A percentile compares a stretch with the other conserved stretches of the same genome.
These are phyloP conservation scores for Leptonema lineaticorne DNA, from an alignment of 1,140 invertebrate species.

Conservation along the genomic window DNA sequence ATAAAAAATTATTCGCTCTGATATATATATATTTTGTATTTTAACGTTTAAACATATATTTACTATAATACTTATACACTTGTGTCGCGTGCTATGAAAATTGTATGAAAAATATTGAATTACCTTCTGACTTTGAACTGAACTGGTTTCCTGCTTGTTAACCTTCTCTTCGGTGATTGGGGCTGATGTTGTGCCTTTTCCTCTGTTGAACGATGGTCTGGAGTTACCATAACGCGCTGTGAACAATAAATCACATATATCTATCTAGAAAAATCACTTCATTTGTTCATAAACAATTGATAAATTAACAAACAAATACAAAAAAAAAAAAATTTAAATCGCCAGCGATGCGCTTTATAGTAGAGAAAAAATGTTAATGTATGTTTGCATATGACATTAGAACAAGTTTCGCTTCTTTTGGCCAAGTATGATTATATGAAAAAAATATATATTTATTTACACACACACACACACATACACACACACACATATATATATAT, in stretches of 20 bases:
- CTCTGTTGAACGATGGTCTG: conserved; percentile 30
- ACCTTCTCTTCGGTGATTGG: conserved; percentile 28
- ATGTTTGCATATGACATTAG: neutral
- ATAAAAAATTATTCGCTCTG: no score
- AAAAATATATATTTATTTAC: conserved; percentile 12
- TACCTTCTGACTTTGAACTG: conserved; percentile 35
- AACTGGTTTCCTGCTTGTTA: conserved; percentile 32
- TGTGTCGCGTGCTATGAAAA: no score
- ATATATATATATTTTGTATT: no score
- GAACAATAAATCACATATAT: neutral
- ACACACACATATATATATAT: no score
- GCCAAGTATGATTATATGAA: neutral
- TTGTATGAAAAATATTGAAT: neutral
- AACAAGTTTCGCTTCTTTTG: conserved; percentile 15
- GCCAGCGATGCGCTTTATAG: neutral
- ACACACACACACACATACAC: conserved; percentile 14
- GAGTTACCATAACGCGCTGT: conserved; percentile 33
- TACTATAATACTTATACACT: no score
- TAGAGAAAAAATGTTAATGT: neutral
- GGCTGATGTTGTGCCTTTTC: conserved; percentile 21
- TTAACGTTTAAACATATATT: no score
- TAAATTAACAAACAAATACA: neutral
- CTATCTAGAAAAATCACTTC: neutral
- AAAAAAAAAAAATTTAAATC: neutral
- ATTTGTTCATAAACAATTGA: neutral